These are phyloP conservation scores for Leptinotarsa peninsularis DNA, from an alignment of 2,888 invertebrate genomes.

Conservation along the genomic window DNA sequence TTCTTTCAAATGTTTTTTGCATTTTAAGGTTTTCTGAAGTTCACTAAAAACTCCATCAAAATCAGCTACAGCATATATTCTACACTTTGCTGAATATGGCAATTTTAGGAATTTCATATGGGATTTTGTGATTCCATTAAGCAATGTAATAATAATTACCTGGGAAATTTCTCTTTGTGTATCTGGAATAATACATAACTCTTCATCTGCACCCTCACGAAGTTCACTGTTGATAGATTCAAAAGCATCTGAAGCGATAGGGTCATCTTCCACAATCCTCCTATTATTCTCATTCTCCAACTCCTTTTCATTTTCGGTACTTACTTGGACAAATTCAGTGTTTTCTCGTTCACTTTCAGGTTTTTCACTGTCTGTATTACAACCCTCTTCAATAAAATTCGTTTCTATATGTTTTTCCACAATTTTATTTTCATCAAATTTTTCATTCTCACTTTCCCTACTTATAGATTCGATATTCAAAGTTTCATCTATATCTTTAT, in stretches of 20 bases:
- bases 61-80: too few relatives aligned
- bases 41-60: too few relatives aligned
- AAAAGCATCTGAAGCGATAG: slow-evolving; percentile 53
- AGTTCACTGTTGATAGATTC: slow-evolving; percentile 54
- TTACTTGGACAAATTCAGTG: slow-evolving; percentile 54
- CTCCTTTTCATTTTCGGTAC: slow-evolving; percentile 51
- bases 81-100: too few relatives aligned
- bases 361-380: slow-evolving; percentile 54
- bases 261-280: slow-evolving; percentile 45
- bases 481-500: slow-evolving; percentile 2
- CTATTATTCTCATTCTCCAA: slow-evolving; percentile 31
- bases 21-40: too few relatives aligned
- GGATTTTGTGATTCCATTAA: background rate
- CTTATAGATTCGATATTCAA: background rate
- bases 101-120: background rate
- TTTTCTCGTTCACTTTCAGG: slow-evolving; percentile 48
- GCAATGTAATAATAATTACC: slow-evolving; percentile 42
- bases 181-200: slow-evolving; percentile 77
- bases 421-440: slow-evolving; percentile 8
- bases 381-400: slow-evolving; percentile 13
- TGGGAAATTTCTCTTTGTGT: slow-evolving; percentile 76
- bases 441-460: background rate
- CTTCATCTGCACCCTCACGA: slow-evolving; percentile 73
- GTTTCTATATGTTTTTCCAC: slow-evolving; percentile 2
- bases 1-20: too few relatives aligned